These are phyloP conservation scores for Trogon surrucura DNA, from an alignment of 2,113 vertebrate species.

Conservation along the genomic window DNA sequence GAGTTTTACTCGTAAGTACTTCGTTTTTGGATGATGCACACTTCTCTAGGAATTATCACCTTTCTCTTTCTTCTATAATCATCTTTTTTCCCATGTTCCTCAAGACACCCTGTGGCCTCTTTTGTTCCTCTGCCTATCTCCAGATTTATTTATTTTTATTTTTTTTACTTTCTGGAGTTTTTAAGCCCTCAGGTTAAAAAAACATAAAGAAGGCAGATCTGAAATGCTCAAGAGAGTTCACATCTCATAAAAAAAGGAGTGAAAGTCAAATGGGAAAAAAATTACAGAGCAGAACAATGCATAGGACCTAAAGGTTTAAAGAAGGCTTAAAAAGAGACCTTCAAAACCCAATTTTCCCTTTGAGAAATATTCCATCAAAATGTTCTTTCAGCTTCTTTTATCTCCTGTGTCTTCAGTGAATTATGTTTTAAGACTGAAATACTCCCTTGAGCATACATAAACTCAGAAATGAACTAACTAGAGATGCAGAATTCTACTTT, in stretches of 20 bases:
- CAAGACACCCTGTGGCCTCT: neutral
- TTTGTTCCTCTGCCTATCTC: neutral
- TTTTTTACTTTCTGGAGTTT: conserved; percentile 27
- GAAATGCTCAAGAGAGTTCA: conserved; percentile 49
- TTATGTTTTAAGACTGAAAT: conserved; percentile 48
- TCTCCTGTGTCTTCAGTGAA: conserved; percentile 53
- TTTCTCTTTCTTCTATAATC: neutral
- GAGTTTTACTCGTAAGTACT: neutral
- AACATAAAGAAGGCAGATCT: neutral
- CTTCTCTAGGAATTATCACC: neutral
- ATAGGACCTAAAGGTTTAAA: conserved; percentile 38
- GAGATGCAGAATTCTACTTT: conserved; percentile 11
- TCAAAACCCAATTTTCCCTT: conserved; percentile 71
- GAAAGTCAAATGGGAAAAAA: conserved; percentile 50
- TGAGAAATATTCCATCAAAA: conserved; percentile 69
- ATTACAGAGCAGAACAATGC: neutral
- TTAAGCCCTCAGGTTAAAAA: neutral
- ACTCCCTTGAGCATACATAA: conserved; percentile 20
- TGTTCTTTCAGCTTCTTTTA: conserved; percentile 61
- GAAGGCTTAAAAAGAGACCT: conserved; percentile 32
- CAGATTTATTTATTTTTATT: neutral
- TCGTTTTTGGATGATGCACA: neutral
- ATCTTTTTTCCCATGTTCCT: neutral
- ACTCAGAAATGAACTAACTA: neutral
- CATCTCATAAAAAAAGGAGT: conserved; percentile 47